Evolutionary conservation across 2,797 vertebrate species (phyloP), one percentile per base, ranked within the genome.

Genomic region (Hyperoplus immaculatus): DNA sequence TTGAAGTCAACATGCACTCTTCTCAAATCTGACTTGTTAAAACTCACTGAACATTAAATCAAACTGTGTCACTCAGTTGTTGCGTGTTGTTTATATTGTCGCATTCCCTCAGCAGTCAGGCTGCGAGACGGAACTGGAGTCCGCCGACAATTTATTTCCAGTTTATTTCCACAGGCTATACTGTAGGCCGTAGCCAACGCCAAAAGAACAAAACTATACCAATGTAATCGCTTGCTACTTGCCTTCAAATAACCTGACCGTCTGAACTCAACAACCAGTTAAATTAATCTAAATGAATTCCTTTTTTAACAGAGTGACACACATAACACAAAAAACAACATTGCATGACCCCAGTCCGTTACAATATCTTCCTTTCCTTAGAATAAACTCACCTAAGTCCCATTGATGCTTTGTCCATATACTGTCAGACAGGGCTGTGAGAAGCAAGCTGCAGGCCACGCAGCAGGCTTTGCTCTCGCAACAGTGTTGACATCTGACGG

Each of bases 401-500:
- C 41, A 13, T 8, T 69, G 68, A 81, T 69, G 64, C 61, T 18
- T 60, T 47, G 79, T 69, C 16, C 6, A 38, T 63, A 58, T 51
- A 65, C 49, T 57, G 36, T 61, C 64, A 55, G 57, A 57, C 29
- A 70, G 50, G 38, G 43, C 67, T 64, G 47, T 12, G 16, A 57
- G 76, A 56, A 45, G 69, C 38, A 16, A 59, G 59, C 78, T 41
- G 71, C 50, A 64, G 14, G 47, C 47, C 8, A 8, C 69, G 64
- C 69, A 78, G 72, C 29, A 42, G 66, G 71, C 78, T 81, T 77
- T 56, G 73, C 75, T 83, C 72, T 76, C 77, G 21, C 59, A 69
- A 77, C 81, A 75, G 43, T 10, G 45, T 43, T 89, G 91, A 87
- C 77, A 72, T 58, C 75, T 93, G 94, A 96, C 91, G 85, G 91